Evolutionary conservation across 2,797 vertebrate species (phyloP), one percentile per base, ranked within the genome.

Genomic region (Vireo griseus): DNA sequence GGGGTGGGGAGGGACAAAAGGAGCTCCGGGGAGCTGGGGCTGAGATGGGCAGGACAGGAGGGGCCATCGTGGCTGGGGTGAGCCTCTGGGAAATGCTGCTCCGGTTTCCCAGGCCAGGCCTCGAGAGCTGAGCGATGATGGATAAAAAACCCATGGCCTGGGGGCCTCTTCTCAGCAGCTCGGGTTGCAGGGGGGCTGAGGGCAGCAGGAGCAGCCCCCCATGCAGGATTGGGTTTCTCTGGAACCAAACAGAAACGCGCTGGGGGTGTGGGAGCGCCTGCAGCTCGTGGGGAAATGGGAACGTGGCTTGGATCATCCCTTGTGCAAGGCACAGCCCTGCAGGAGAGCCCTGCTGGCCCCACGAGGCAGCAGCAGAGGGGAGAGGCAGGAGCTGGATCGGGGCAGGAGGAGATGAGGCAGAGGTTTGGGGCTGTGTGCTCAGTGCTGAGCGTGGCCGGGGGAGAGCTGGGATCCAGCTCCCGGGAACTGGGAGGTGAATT

Each of bases 101-200:
- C 47, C 39, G 40, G 17, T 92, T 97, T 96, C 93, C 94, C 90
- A 86, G 92, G 44, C 90, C 44, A 3, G 51, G 42, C 51, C 73
- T 72, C 8, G 2, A 2, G 61, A 85, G 76, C 16, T 29, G 33
- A 73, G 84, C 0, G 79, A 42, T 95, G 95, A 96, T 68, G 93
- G 95, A 96, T 88, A 93, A 96, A 93, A 96, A 96, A 65, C n/a
- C 87, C 91, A 62, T 13, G 15, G 67, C 88, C 54, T 6, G 76
- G 88, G 88, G 92, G 87, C 94, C 94, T 86, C 93, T 86, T 50
- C 67, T 77, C 42, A 13, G 86, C 90, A 92, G 95, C 94, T 96
- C 96, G 35, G 92, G 96, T 96, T 94, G 92, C 96, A 94, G 78
- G 26, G 26, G 89, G 59, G 87, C 81, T 80, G 85, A 5, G 16